Base-by-base conservation (phyloP, 2,113 vertebrate genomes). In the Amia ocellicauda region DNA sequence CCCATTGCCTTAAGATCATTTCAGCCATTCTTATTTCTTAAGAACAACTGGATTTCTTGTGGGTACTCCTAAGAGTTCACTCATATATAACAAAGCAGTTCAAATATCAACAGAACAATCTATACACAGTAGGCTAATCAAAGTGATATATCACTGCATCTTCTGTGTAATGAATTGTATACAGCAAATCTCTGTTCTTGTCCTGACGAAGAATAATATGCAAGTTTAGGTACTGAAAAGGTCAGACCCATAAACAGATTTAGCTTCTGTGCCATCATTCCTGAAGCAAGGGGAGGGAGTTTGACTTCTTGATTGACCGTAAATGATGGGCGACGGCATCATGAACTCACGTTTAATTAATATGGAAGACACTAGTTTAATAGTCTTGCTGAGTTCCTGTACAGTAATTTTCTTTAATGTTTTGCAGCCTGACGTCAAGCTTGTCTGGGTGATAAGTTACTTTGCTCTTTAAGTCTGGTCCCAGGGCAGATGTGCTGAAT, bases 101-200 rank as follows among this genome's bases (percentile, higher is more conserved):
- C 75, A 81, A 78, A 75, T 72, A 79, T 80, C 85, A 80, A 78
- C 5, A 36, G 11, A 84, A 77, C 83, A 82, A 84, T 81, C 80
- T 68, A 85, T 84, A 81, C 75, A 60, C 70, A 74, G 71, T 54
- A 24, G 42, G 29, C 45, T 59, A 14, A 52, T 64, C 73, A 74
- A 79, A 68, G 69, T 78, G 78, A 83, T 81, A 66, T 77, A 83
- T 73, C 74, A 73, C 73, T 75, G 28, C 3, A 51, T 58, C 27
- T 51, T 52, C n/a, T 3, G 23, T 36, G 47, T 71, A 71, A 80
- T 76, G 76, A 74, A 64, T 69, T 40, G 43, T 59, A 53, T 58
- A 19, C 62, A 54, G 69, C 53, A 55, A 40, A 17, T 74, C 72
- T 69, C 45, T 49, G 64, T 71, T 64, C 58, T 55, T 43, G 54